phyloP scores from a whole-genome alignment of 2,113 vertebrate species.

The Tonatia bakeri region DNA sequence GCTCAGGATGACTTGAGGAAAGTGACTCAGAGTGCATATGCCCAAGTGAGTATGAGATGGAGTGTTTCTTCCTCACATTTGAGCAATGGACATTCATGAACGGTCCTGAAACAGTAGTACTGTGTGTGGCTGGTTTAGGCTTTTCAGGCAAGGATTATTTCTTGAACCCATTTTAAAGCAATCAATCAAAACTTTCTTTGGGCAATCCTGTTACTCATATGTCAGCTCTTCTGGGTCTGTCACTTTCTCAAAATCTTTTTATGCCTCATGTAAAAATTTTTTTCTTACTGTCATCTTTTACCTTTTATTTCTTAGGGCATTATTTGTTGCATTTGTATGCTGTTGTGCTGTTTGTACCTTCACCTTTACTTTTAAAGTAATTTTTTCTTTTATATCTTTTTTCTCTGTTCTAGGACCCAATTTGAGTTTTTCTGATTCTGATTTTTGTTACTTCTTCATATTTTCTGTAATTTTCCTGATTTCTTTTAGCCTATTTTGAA shows the following conservation, averaged over 20 bases:
- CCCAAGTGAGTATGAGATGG: slow-evolving; percentile 85
- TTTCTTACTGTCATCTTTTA: neutral
- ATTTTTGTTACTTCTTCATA: neutral
- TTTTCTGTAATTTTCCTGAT: neutral
- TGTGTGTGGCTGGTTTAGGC: neutral
- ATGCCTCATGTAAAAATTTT: neutral
- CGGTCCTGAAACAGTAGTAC: neutral
- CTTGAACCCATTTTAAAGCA: neutral
- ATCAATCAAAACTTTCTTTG: neutral
- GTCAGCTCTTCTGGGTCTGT: neutral
- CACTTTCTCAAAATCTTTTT: neutral
- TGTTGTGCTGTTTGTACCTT: neutral
- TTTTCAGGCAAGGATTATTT: neutral
- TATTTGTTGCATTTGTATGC: neutral
- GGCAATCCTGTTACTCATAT: neutral
- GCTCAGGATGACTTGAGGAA: slow-evolving; percentile 96
- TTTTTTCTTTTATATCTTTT: neutral
- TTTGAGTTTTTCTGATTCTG: neutral
- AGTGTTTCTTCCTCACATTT: neutral
- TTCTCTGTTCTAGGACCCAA: neutral
- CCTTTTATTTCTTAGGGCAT: neutral
- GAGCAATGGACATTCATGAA: neutral
- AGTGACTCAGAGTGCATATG: slow-evolving; percentile 97
- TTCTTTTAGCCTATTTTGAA: neutral
- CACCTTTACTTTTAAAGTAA: neutral